phyloP scores from a whole-genome alignment of 2,797 vertebrate species.

The Gadopsis marmoratus region DNA sequence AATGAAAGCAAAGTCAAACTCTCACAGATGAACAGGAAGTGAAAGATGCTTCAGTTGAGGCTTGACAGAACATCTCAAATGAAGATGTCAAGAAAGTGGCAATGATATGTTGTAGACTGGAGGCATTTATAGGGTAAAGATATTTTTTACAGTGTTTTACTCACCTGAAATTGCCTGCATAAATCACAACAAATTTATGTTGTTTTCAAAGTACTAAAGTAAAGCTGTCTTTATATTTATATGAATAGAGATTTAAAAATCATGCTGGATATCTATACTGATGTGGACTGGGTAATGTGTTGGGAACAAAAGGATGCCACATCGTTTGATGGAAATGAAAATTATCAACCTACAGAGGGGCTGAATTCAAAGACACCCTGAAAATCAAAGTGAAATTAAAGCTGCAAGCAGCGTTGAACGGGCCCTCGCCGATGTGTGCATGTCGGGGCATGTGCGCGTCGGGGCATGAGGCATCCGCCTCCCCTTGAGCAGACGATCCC shows the following conservation, averaged over 20 bases:
- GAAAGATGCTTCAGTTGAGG: conserved; percentile 39
- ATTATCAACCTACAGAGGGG: too few species aligned
- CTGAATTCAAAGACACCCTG: too few species aligned
- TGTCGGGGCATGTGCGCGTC: too few species aligned
- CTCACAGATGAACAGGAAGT: conserved; percentile 54
- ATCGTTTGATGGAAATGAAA: too few species aligned
- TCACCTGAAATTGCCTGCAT: neutral
- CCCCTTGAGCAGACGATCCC: too few species aligned
- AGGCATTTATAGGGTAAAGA: neutral
- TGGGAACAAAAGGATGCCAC: too few species aligned
- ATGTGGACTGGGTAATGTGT: too few species aligned
- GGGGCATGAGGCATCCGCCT: too few species aligned
- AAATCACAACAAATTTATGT: neutral
- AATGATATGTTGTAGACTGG: neutral
- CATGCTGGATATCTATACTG: too few species aligned
- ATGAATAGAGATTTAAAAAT: neutral
- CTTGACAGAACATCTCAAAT: conserved; percentile 28
- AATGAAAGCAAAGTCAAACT: conserved; percentile 48
- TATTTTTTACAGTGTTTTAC: neutral
- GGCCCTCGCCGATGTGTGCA: too few species aligned
- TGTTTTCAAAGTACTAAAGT: neutral
- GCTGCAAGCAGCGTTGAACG: too few species aligned
- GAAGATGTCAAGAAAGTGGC: conserved; percentile 8
- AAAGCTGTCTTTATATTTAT: neutral
- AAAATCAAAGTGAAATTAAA: too few species aligned